A percentile compares a stretch with the other conserved stretches of the same genome.
These are phyloP conservation scores for Caenorhabditis angaria DNA, from an alignment of 2,888 invertebrate species.

Conservation along the genomic window DNA sequence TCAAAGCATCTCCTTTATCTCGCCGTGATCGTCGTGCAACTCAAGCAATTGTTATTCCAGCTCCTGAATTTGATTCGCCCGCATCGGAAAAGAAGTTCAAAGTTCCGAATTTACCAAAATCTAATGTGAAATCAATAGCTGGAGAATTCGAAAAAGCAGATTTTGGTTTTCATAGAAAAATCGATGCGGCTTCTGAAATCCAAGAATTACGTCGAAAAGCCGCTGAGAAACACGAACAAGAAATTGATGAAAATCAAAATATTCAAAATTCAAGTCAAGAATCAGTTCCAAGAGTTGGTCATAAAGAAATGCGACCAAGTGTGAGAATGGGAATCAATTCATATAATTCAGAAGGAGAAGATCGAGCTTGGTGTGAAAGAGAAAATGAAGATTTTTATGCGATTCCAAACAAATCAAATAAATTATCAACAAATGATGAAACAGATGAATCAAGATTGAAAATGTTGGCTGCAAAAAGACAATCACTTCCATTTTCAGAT, in stretches of 20 bases:
- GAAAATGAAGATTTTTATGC: slow-evolving; percentile 26
- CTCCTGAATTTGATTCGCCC: slow-evolving; percentile 29
- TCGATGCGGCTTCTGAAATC: slow-evolving; percentile 31
- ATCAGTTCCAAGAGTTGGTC: slow-evolving; percentile 28
- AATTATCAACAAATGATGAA: background rate
- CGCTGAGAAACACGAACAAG: background rate
- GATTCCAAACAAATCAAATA: slow-evolving; percentile 11
- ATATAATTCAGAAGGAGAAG: slow-evolving; percentile 7
- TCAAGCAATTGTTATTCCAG: slow-evolving; percentile 17
- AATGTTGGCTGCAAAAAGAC: background rate
- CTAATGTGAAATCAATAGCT: slow-evolving; percentile 9
- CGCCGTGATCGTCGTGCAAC: slow-evolving; percentile 24
- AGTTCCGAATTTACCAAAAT: slow-evolving; percentile 6
- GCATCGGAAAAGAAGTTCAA: slow-evolving; percentile 21
- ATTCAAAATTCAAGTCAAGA: slow-evolving; percentile 13
- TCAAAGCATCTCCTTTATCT: slow-evolving; percentile 16
- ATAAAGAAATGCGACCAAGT: slow-evolving; percentile 34
- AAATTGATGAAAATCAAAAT: slow-evolving; percentile 32
- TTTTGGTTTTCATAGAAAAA: slow-evolving; percentile 31
- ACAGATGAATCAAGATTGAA: background rate
- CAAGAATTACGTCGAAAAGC: slow-evolving; percentile 17
- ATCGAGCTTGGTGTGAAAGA: background rate
- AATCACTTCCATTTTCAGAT: slow-evolving; percentile 40
- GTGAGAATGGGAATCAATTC: slow-evolving; percentile 37
- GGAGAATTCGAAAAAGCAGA: slow-evolving; percentile 31